Base-by-base conservation (phyloP, 2,888 invertebrate species). In the Chaitophorus viminalis region DNA sequence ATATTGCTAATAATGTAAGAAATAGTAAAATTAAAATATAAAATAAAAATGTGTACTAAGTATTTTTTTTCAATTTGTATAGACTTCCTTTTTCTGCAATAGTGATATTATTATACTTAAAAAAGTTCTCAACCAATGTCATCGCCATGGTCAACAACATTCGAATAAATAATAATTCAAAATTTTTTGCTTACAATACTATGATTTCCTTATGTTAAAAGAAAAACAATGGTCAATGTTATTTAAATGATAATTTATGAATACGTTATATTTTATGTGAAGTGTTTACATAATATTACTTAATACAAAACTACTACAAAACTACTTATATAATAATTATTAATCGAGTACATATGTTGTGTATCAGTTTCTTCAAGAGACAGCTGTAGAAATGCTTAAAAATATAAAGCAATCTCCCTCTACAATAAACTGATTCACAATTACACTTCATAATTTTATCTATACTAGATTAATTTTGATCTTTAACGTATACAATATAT, bases 61-160 rank as follows among this genome's bases (percentile, higher is more conserved):
- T n/a, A n/a, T n/a, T 46, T 4, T 9, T 46, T 46, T 46, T 9
- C 1, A 89, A 74, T 89, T 5, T 76, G 86, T 96, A 95, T 91
- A 99, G 99, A 99, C 93, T 99, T 90, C 99, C 99, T 3, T 97
- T 99, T 90, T 99, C 99, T 85, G 99, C 99, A 29, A 98, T 99
- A 82, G 99, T 99, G 65, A 99, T n/a, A n/a, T n/a, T 99, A 99
- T 98, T 99, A 0, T 99, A 99, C 91, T 93, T 99, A 84, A 99
- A 99, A 93, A 99, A 99, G n/a, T 93, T 99, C 99, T 77, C 96
- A 98, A 89, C 99, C 99, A 21, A 99, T 99, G 98, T 96, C 97
- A 75, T 96, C 98, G 82, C 99, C 99, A 14, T 99, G 96, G 96
- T 94, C 95, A 46, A 91, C 93, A 4, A 90, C 91, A 52, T 88